These are phyloP conservation scores for Dicentrarchus labrax DNA, from an alignment of 2,113 vertebrate genomes.

Conservation along the genomic window DNA sequence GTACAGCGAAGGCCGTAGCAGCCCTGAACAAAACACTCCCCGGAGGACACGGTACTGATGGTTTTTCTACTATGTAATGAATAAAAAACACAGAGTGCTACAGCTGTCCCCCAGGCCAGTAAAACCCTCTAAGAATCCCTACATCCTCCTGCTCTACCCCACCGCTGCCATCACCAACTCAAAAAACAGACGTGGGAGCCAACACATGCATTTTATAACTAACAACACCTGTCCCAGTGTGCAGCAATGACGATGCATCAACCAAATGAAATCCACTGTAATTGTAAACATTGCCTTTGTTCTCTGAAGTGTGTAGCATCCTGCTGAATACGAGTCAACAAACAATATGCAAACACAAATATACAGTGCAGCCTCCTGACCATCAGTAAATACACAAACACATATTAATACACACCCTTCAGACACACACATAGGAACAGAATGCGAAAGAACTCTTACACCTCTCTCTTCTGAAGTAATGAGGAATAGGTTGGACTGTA, in stretches of 20 bases:
- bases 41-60: conserved; percentile 69
- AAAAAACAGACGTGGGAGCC: conserved; percentile 23
- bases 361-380: conserved; percentile 34
- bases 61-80: conserved; percentile 77
- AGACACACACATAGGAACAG: conserved; percentile 6
- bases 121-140: conserved; percentile 57
- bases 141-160: not conserved
- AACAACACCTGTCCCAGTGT: conserved; percentile 70
- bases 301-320: conserved; percentile 57
- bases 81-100: conserved; percentile 71
- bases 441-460: not conserved
- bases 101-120: conserved; percentile 60
- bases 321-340: conserved; percentile 64
- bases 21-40: conserved; percentile 75
- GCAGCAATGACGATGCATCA: conserved; percentile 76
- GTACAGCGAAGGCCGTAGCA: conserved; percentile 55
- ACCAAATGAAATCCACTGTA: conserved; percentile 73
- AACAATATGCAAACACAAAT: conserved; percentile 70
- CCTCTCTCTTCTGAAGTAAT: conserved; percentile 40
- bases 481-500: conserved; percentile 53
- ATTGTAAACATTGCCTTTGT: conserved; percentile 76
- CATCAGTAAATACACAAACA: conserved; percentile 29
- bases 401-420: conserved; percentile 1
- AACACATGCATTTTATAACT: conserved; percentile 56
- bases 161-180: conserved; percentile 4